Evolutionary conservation across 2,888 invertebrate genomes (phyloP).

Genomic region (Trimorus sp.): DNA sequence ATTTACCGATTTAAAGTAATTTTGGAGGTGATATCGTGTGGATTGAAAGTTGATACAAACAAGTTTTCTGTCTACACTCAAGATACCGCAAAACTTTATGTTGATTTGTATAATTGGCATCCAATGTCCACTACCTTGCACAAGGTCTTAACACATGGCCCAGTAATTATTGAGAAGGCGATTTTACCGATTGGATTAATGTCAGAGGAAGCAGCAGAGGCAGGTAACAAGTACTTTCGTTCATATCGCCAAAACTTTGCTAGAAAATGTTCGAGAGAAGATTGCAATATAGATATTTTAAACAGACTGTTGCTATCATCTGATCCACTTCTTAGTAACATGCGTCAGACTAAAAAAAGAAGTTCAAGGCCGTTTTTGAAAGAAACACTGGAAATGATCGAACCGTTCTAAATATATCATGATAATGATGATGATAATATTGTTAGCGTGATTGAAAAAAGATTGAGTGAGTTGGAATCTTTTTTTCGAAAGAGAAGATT

Average conservation of each 20-base stretch:
- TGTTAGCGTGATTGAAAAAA: too few species aligned
- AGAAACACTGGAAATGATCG: too few species aligned
- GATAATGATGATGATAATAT: too few species aligned
- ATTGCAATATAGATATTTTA: too few species aligned
- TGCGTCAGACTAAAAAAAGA: too few species aligned
- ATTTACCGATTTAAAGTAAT: conserved; percentile 67
- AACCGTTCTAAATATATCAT: too few species aligned
- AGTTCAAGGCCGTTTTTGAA: too few species aligned
- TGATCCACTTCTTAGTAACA: too few species aligned
- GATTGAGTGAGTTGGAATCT: too few species aligned
- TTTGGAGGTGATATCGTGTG: conserved; percentile 67
- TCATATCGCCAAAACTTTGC: conserved; percentile 68
- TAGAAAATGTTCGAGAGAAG: neutral
- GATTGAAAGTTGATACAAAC: conserved; percentile 52
- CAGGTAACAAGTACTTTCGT: neutral
- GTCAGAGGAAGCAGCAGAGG: too few species aligned
- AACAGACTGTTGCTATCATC: too few species aligned
- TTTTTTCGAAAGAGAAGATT: too few species aligned
- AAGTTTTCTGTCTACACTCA: conserved; percentile 65
- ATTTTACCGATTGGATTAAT: neutral
- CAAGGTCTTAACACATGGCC: conserved; percentile 9
- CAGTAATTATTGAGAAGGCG: neutral
- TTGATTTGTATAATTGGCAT: conserved; percentile 72
- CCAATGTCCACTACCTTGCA: conserved; percentile 36
- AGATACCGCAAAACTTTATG: conserved; percentile 66